Base-by-base conservation (phyloP, 1,140 invertebrate species). In the Euura saliciscinereae region DNA sequence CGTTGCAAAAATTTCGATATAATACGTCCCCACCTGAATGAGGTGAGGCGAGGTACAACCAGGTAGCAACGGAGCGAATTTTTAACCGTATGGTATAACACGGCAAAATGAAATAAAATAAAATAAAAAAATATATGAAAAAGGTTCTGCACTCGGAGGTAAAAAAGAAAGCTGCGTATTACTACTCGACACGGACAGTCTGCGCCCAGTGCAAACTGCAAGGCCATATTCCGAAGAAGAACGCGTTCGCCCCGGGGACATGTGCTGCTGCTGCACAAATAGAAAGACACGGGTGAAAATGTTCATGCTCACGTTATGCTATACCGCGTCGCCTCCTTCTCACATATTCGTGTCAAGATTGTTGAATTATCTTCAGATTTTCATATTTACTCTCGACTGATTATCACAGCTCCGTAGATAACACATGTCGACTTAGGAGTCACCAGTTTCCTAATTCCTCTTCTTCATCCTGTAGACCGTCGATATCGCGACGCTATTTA, bases 131-230 rank as follows among this genome's bases (percentile, higher is more conserved):
- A 28, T 28, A 28, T 28, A 28, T n/a, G n/a, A 45, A 71, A 66
- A 72, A 72, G 51, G 73, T 77, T 73, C 67, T 73, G 13, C 13
- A 13, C 59, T 64, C 59, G 13, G 8, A 13, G 13, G 59, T 13
- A 64, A 64, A 10, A 13, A 10, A 64, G 59, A 10, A 64, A 64
- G 59, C 8, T 13, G 8, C 59, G 8, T 64, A 10, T 10, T 10
- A 13, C 8, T 64, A 13, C 13, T 13, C 59, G 59, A 13, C 8
- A 10, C 8, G 8, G 8, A 64, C 13, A 64, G 13, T 64, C 59
- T 10, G 59, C 59, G 59, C 13, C 8, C 59, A 64, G 8, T 10
- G 59, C 59, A 64, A 64, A 10, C 13, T 13, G 59, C 8, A 10
- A 10, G 28, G 28, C 28, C 28, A 28, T 28, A 28, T 28, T 64